Percentiles rank a stretch among this genome's conserved stretches.
These are phyloP conservation scores for Perognathus longimembris DNA, from an alignment of 2,113 vertebrate genomes.

Conservation along the genomic window DNA sequence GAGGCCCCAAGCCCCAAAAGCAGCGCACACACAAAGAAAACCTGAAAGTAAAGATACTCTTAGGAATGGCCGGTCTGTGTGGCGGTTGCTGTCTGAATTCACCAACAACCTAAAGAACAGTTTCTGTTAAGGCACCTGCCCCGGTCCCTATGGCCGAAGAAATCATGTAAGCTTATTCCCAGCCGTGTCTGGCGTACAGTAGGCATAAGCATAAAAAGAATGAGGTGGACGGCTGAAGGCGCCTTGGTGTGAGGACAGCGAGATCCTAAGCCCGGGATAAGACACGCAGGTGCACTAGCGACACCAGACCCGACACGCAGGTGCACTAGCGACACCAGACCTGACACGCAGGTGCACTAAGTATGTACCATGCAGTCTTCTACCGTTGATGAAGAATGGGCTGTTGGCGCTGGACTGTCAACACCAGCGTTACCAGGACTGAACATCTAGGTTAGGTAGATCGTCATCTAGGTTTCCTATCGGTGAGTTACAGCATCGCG, in stretches of 20 bases:
- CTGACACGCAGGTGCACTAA: no score
- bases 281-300: not conserved
- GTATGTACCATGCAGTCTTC: not conserved
- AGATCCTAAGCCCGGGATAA: not conserved
- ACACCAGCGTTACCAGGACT: not conserved
- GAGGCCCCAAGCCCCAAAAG: no score
- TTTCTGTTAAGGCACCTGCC: not conserved
- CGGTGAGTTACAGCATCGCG: not conserved
- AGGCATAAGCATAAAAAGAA: not conserved
- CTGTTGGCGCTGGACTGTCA: no score
- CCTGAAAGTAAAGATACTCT: not conserved
- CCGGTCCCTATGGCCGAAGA: not conserved
- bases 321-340: no score
- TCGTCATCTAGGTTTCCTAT: not conserved
- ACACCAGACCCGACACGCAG: no score
- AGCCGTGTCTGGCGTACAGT: not conserved
- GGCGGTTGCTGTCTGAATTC: not conserved
- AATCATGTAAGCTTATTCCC: constrained; percentile 5
- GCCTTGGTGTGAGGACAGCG: not conserved
- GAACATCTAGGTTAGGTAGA: not conserved
- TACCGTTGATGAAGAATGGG: not conserved
- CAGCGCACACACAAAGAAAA: no score
- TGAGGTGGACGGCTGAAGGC: not conserved
- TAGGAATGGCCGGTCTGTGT: not conserved
- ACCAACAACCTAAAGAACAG: not conserved